These are phyloP conservation scores for Gnatocerus cornutus DNA, from an alignment of 2,888 invertebrate genomes.

Conservation along the genomic window DNA sequence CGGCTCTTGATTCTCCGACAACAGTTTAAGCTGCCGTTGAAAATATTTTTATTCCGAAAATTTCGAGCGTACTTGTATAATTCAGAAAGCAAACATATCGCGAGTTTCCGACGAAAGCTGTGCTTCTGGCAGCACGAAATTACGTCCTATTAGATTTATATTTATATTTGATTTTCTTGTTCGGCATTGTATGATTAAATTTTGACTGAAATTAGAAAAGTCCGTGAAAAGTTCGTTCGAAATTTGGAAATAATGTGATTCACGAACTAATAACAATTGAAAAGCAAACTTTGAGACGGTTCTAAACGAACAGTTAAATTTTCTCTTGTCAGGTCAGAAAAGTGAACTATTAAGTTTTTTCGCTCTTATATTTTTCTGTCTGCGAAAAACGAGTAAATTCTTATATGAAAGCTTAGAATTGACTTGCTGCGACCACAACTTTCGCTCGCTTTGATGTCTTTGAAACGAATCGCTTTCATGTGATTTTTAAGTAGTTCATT, in stretches of 20 bases:
- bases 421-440: constrained; percentile 17
- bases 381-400: background rate
- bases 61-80: constrained; percentile 22
- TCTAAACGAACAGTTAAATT: constrained; percentile 22
- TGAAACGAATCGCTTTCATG: constrained; percentile 24
- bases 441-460: constrained; percentile 26
- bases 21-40: constrained; percentile 10
- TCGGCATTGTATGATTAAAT: constrained; percentile 34
- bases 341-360: background rate
- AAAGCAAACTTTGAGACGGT: constrained; percentile 21
- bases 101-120: constrained; percentile 24
- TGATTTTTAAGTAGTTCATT: constrained; percentile 32
- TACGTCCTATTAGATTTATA: constrained; percentile 37
- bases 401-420: constrained; percentile 1
- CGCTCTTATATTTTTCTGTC: background rate
- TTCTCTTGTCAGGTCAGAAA: background rate
- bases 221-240: constrained; percentile 12
- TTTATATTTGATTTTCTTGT: constrained; percentile 37
- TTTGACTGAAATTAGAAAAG: constrained; percentile 27
- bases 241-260: constrained; percentile 31
- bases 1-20: background rate
- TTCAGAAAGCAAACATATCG: constrained; percentile 32
- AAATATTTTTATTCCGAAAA: constrained; percentile 18
- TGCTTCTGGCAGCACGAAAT: constrained; percentile 25
- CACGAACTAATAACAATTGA: constrained; percentile 25